Conservation (phyloP, 2,113 vertebrate species). For the Perca flavescens region DNA sequence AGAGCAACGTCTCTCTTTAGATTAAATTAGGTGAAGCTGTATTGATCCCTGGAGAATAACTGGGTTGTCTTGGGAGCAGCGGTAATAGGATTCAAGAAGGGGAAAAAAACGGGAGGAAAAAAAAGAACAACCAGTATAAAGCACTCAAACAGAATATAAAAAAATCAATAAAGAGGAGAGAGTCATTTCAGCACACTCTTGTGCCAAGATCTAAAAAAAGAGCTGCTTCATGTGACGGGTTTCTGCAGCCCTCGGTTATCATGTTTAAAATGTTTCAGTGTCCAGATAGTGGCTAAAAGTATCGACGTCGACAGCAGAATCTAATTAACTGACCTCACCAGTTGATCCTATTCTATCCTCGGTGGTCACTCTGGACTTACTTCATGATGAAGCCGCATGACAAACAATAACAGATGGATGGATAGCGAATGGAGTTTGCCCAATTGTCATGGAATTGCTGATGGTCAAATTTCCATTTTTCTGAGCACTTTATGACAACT, state of each 20-base stretch:
- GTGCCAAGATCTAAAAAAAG: neutral
- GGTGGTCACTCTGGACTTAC: neutral
- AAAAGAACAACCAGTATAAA: neutral
- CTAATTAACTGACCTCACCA: neutral
- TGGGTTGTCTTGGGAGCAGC: constrained; percentile 18
- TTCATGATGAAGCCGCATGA: neutral
- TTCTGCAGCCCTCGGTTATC: neutral
- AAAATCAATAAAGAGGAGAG: constrained; percentile 35
- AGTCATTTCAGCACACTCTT: constrained; percentile 7
- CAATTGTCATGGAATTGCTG: neutral
- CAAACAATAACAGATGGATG: neutral
- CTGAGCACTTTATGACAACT: no score
- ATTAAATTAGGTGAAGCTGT: constrained; percentile 49
- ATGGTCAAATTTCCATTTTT: no score
- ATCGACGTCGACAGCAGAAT: neutral
- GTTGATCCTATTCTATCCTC: neutral
- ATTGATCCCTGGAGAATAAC: constrained; percentile 53
- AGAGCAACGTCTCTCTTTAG: constrained; percentile 2
- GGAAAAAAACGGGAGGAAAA: neutral
- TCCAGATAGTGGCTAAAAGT: neutral
- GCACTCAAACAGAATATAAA: constrained; percentile 48
- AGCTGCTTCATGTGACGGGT: neutral
- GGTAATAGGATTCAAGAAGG: constrained; percentile 38
- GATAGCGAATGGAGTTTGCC: neutral
- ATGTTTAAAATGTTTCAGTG: neutral